Evolutionary conservation across 2,888 invertebrate species (phyloP).

Genomic region (Tenodera sinensis): DNA sequence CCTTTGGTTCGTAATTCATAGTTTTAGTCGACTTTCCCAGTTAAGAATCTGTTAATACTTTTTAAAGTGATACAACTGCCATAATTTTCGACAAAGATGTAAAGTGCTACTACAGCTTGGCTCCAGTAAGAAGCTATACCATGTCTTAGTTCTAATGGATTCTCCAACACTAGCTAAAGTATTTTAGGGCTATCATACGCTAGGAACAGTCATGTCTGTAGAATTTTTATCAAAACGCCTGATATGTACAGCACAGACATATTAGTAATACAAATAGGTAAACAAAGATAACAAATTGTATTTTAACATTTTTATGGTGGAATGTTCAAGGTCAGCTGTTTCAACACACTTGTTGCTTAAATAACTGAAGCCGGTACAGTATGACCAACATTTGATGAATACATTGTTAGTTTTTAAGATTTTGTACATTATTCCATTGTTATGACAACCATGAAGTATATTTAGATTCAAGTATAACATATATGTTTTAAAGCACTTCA

Average conservation of each 20-base stretch:
- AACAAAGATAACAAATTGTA: neutral
- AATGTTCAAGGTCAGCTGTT: neutral
- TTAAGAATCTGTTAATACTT: no score
- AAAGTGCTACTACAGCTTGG: neutral
- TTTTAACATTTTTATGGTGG: neutral
- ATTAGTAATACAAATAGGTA: neutral
- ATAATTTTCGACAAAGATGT: no score
- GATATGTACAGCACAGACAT: conserved; percentile 5
- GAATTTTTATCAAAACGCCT: conserved; percentile 3
- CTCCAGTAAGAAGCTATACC: neutral
- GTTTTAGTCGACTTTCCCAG: no score
- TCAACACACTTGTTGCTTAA: neutral
- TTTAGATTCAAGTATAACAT: no score
- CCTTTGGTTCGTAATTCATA: no score
- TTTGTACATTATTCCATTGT: no score
- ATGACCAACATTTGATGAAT: neutral
- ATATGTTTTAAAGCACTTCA: no score
- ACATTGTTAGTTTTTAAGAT: no score
- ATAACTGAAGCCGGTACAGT: neutral
- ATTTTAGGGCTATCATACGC: neutral
- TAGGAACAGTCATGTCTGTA: neutral
- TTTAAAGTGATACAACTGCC: no score
- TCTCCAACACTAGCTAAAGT: neutral
- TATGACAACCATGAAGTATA: no score
- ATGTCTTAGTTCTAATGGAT: neutral